Conservation (phyloP, 1,140 invertebrate genomes). For the Pseudachorutes palmiensis region DNA sequence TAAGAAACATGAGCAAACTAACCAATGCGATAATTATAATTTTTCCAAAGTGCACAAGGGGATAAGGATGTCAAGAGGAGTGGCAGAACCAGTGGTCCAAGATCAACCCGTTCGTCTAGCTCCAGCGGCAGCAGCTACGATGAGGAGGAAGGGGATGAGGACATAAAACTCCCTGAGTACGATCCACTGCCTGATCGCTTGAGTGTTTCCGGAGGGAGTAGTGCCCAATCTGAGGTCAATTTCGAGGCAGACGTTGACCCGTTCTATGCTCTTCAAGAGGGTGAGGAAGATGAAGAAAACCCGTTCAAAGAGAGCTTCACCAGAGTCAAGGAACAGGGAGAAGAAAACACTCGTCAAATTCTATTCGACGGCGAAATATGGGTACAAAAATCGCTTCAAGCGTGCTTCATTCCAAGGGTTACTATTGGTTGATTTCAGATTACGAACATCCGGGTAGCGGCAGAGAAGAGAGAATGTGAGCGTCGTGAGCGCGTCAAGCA, state of each 20-base stretch:
- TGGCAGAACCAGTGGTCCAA: neutral
- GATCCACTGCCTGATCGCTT: too few relatives aligned
- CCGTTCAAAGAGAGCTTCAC: neutral
- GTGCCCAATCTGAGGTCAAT: neutral
- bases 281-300: neutral
- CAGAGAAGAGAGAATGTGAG: conserved; percentile 28
- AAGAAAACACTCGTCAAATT: neutral
- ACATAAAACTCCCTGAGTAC: too few relatives aligned
- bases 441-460: conserved; percentile 36
- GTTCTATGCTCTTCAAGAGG: neutral
- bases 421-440: conserved; percentile 19
- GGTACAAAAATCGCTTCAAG: neutral
- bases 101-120: neutral
- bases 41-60: neutral
- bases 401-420: too few relatives aligned
- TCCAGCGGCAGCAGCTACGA: too few relatives aligned
- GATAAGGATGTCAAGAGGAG: too few relatives aligned
- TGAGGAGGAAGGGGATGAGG: too few relatives aligned
- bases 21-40: neutral
- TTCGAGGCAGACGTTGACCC: neutral
- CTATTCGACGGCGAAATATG: neutral
- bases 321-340: neutral
- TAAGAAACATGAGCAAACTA: neutral
- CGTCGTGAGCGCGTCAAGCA: conserved; percentile 21
- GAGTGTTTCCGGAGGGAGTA: neutral